Evolutionary conservation across 2,888 invertebrate genomes (phyloP).

Genomic region (Frankliniella fusca): DNA sequence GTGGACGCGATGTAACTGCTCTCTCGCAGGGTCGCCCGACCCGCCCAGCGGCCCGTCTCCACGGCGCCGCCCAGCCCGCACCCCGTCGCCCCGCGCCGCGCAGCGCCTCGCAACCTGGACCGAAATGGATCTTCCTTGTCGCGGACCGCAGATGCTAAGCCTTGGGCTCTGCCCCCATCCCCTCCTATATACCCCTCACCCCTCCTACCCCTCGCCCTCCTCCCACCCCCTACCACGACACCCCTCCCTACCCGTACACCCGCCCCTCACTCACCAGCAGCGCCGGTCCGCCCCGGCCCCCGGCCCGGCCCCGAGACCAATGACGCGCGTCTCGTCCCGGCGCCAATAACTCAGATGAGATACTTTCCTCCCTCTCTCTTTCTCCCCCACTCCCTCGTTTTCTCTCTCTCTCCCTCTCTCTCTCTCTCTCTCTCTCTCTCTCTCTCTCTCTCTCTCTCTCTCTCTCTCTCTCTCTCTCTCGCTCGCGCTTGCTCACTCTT

Average conservation of each 20-base stretch:
- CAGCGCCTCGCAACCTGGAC: not conserved
- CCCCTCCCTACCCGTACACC: not conserved
- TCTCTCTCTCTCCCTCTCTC: not conserved
- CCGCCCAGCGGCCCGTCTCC: too few relatives aligned
- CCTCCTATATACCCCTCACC: not conserved
- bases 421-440: not conserved
- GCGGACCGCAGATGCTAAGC: constrained; percentile 1
- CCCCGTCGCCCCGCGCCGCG: too few relatives aligned
- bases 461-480: too few relatives aligned
- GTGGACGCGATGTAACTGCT: too few relatives aligned
- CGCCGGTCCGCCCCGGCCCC: too few relatives aligned
- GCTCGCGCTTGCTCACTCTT: too few relatives aligned
- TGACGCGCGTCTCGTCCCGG: not conserved
- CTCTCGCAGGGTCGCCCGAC: too few relatives aligned
- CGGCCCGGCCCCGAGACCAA: not conserved
- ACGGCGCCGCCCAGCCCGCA: too few relatives aligned
- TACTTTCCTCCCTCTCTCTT: not conserved
- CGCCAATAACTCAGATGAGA: constrained; percentile 10
- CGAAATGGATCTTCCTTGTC: constrained; percentile 6
- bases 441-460: not conserved
- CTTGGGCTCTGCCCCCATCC: not conserved
- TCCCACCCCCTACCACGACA: not conserved
- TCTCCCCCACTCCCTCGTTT: not conserved
- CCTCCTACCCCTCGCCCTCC: not conserved
- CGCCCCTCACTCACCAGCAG: not conserved